Percentiles rank a stretch among this genome's conserved stretches.
Conservation (phyloP, 2,113 vertebrate species). For the Brachyhypopomus gauderio region DNA sequence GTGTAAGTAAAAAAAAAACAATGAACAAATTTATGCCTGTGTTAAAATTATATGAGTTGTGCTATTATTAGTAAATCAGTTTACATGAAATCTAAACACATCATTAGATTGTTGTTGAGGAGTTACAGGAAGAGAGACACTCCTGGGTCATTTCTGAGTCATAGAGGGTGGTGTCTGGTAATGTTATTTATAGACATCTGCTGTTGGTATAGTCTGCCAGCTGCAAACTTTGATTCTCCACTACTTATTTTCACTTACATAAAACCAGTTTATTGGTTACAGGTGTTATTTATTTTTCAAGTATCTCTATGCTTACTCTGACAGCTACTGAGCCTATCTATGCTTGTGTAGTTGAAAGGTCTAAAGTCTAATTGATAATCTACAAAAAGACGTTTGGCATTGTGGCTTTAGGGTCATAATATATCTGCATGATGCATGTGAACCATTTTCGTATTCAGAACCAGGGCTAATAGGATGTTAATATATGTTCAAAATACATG, state of each 20-base stretch:
- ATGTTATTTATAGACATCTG: background rate
- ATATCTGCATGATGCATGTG: background rate
- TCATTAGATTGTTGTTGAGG: background rate
- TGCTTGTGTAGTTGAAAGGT: background rate
- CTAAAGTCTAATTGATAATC: background rate
- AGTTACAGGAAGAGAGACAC: background rate
- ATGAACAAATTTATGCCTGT: background rate
- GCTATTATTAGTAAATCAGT: background rate
- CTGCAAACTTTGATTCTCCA: background rate
- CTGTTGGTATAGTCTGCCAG: background rate
- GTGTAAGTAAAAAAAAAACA: background rate
- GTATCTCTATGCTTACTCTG: background rate
- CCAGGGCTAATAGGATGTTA: background rate
- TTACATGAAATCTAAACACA: background rate
- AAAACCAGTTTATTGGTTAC: slow-evolving; percentile 1
- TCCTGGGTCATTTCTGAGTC: background rate
- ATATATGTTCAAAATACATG: too few species aligned
- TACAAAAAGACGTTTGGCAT: background rate
- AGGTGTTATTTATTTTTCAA: background rate
- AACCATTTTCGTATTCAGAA: background rate
- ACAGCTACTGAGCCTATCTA: too few species aligned
- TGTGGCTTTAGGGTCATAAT: background rate
- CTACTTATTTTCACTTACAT: background rate
- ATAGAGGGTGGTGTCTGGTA: too few species aligned
- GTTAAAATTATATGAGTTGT: background rate